These are phyloP conservation scores for Drosophila affinis DNA, from an alignment of 2,888 invertebrate genomes.

Conservation along the genomic window DNA sequence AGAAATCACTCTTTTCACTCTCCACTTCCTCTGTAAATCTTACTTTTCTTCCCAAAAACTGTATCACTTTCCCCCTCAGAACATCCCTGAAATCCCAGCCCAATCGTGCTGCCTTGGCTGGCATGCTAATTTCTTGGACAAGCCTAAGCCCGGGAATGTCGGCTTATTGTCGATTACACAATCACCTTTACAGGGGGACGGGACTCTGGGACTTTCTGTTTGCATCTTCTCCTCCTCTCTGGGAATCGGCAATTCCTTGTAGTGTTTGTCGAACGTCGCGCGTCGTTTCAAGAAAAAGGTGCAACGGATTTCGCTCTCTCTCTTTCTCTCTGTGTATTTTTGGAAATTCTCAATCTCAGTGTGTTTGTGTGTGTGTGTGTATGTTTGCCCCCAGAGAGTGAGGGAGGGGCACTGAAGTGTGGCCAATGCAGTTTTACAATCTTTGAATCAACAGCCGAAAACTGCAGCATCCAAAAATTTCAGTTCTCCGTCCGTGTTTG, in stretches of 20 bases:
- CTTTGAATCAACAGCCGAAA: constrained; percentile 37
- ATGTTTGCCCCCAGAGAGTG: constrained; percentile 49
- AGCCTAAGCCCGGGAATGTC: constrained; percentile 59
- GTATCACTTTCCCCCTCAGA: background rate
- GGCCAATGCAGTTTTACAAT: constrained; percentile 52
- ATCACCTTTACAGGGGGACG: constrained; percentile 39
- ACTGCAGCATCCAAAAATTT: constrained; percentile 36
- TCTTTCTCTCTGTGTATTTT: constrained; percentile 32
- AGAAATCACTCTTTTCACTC: background rate
- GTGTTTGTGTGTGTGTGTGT: constrained; percentile 30
- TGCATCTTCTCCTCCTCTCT: constrained; percentile 18
- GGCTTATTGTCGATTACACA: constrained; percentile 68
- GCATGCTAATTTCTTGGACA: constrained; percentile 71
- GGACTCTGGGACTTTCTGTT: constrained; percentile 22
- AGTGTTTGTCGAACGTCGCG: constrained; percentile 65
- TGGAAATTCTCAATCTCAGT: constrained; percentile 41
- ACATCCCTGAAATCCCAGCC: background rate
- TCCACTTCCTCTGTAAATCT: background rate
- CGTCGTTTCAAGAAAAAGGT: constrained; percentile 67
- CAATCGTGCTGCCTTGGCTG: constrained; percentile 39
- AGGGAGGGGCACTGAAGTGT: constrained; percentile 37
- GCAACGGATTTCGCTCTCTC: constrained; percentile 53
- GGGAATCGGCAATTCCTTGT: constrained; percentile 38
- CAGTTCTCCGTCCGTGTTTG: constrained; percentile 1
- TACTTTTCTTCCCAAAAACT: background rate